phyloP scores from a whole-genome alignment of 2,113 vertebrate species.

The Nansenia antarctica region DNA sequence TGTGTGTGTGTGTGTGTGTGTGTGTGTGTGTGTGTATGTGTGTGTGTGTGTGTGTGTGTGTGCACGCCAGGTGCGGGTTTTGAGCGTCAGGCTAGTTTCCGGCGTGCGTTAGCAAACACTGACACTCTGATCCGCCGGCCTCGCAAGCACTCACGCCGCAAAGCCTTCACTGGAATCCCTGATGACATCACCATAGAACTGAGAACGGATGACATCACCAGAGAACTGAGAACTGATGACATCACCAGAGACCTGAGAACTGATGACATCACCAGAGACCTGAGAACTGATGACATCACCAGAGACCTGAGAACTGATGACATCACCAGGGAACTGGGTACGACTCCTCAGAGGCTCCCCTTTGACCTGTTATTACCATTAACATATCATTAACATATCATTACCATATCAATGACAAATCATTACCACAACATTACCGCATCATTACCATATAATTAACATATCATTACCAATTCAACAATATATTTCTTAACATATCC shows the following conservation, averaged over 20 bases:
- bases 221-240: slow-evolving; percentile 88
- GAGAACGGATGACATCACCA: too few relatives aligned
- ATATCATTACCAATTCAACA: too few relatives aligned
- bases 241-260: slow-evolving; percentile 85
- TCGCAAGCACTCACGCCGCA: slow-evolving; percentile 88
- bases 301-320: slow-evolving; percentile 85
- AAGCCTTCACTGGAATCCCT: slow-evolving; percentile 86
- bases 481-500: too few relatives aligned
- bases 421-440: too few relatives aligned
- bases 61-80: slow-evolving; percentile 89
- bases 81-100: slow-evolving; percentile 94
- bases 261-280: slow-evolving; percentile 80
- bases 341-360: slow-evolving; percentile 63
- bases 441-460: too few relatives aligned
- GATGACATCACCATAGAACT: slow-evolving; percentile 82
- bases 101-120: slow-evolving; percentile 84
- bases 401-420: too few relatives aligned
- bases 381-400: too few relatives aligned
- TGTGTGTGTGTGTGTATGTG: not conserved
- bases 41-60: slow-evolving; percentile 1
- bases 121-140: slow-evolving; percentile 86
- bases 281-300: slow-evolving; percentile 86
- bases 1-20: too few relatives aligned
- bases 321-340: slow-evolving; percentile 86
- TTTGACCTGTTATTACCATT: too few relatives aligned